These are phyloP conservation scores for Ectemnius lituratus DNA, from an alignment of 2,888 invertebrate genomes.

Conservation along the genomic window DNA sequence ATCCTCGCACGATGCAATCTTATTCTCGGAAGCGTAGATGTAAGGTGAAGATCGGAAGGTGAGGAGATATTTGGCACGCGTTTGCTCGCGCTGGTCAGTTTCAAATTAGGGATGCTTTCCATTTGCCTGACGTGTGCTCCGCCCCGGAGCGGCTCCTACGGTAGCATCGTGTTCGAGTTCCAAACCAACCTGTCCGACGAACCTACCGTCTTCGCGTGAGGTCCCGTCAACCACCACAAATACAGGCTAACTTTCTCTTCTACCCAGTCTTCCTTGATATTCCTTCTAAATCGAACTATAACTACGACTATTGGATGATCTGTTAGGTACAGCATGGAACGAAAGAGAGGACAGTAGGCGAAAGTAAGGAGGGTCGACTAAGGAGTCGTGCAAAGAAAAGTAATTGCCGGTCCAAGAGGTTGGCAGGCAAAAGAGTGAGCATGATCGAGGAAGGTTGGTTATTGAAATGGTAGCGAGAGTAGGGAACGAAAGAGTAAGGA, in stretches of 20 bases:
- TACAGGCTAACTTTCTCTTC: constrained; percentile 7
- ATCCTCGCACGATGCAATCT: too few species aligned
- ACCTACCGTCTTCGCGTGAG: constrained; percentile 49
- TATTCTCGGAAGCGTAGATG: background rate
- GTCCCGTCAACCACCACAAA: constrained; percentile 43
- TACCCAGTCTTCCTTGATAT: background rate
- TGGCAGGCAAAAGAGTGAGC: too few species aligned
- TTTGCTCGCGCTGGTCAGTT: constrained; percentile 75
- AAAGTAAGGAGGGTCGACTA: too few species aligned
- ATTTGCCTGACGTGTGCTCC: constrained; percentile 75
- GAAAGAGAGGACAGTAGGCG: too few species aligned
- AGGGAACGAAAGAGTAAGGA: too few species aligned
- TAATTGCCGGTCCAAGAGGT: too few species aligned
- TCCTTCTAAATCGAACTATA: background rate
- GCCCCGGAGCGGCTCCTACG: constrained; percentile 74
- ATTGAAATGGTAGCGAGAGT: too few species aligned
- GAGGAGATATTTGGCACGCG: constrained; percentile 65
- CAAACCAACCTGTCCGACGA: constrained; percentile 66
- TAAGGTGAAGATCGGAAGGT: background rate
- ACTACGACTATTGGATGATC: background rate
- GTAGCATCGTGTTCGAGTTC: constrained; percentile 69
- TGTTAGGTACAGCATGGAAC: too few species aligned
- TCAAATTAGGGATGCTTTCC: constrained; percentile 77
- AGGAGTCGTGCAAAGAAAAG: too few species aligned
- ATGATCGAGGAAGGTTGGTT: too few species aligned